Evolutionary conservation across 2,113 vertebrate species (phyloP), one percentile per base, ranked within the genome.

Genomic region (Chrysemys picta): DNA sequence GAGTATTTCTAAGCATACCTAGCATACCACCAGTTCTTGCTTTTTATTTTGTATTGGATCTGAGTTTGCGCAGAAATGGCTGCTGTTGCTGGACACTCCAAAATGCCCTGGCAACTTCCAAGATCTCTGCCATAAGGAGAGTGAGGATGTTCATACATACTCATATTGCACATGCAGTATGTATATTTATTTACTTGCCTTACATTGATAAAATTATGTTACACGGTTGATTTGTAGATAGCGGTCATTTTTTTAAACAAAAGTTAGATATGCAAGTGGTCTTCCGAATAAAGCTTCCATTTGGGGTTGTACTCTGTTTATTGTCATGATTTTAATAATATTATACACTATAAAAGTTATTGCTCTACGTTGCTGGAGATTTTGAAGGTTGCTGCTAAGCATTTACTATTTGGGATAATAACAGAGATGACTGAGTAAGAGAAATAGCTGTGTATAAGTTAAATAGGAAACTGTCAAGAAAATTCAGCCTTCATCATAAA

Each of bases 91-190:
- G 82, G 79, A 22, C 80, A 10, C 22, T 47, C 5, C 22, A 59
- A 83, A 80, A 90, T 95, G 69, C 80, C 72, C 52, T 89, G 85
- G 92, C 86, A 80, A 87, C 35, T 62, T 13, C 27, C 59, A 94
- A 49, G 56, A 6, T 53, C 83, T 59, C 80, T 93, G 31, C n/a
- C 65, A 92, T 80, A 17, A 93, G 57, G 84, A 57, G 62, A 78
- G 59, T 88, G 45, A n/a, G 87, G 49, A 45, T 85, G 8, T 17
- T 90, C 35, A 49, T 29, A 57, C 10, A 13, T 89, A 83, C n/a
- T 93, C 49, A 31, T 85, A 57, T 5, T 6, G 0, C 83, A 80
- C 80, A 19, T 94, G 47, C 42, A 45, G 14, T 78, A 25, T 62
- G 35, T 45, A 12, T 31, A 50, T 78, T 35, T 50, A 83, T 76